Conservation (phyloP, 2,797 vertebrate species). For the Danionella dracula region DNA sequence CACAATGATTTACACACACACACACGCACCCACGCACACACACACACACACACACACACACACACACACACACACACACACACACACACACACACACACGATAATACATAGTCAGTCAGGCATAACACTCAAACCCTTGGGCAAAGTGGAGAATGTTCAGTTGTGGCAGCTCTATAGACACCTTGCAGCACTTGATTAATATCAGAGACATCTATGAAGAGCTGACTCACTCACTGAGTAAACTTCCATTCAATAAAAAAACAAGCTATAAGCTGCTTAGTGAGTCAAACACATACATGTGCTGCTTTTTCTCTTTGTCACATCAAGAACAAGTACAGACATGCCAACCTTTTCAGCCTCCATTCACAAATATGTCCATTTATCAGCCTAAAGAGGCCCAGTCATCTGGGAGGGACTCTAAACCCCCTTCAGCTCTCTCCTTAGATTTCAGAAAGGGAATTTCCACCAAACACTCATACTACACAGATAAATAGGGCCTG, state of each 20-base stretch:
- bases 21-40: neutral
- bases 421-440: slow-evolving; percentile 5
- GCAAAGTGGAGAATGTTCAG: slow-evolving; percentile 3
- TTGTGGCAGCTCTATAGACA: slow-evolving; percentile 6
- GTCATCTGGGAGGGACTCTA: slow-evolving; percentile 21
- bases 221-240: slow-evolving; percentile 18
- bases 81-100: slow-evolving; percentile 6
- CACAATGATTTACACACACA: no score
- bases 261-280: slow-evolving; percentile 21
- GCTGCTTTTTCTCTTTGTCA: slow-evolving; percentile 8
- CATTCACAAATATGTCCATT: slow-evolving; percentile 29
- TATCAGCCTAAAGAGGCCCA: slow-evolving; percentile 21
- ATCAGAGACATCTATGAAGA: slow-evolving; percentile 9
- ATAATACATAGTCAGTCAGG: neutral
- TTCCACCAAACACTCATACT: slow-evolving; percentile 22
- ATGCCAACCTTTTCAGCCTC: slow-evolving; percentile 16
- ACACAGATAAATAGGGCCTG: slow-evolving; percentile 8
- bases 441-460: slow-evolving; percentile 21
- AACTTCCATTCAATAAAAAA: slow-evolving; percentile 16
- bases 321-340: slow-evolving; percentile 5
- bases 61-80: slow-evolving; percentile 18
- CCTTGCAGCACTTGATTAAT: slow-evolving; percentile 1
- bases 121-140: neutral
- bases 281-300: slow-evolving; percentile 16
- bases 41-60: slow-evolving; percentile 20